phyloP scores from a whole-genome alignment of 2,888 invertebrate species.

The Leuctra nigra region DNA sequence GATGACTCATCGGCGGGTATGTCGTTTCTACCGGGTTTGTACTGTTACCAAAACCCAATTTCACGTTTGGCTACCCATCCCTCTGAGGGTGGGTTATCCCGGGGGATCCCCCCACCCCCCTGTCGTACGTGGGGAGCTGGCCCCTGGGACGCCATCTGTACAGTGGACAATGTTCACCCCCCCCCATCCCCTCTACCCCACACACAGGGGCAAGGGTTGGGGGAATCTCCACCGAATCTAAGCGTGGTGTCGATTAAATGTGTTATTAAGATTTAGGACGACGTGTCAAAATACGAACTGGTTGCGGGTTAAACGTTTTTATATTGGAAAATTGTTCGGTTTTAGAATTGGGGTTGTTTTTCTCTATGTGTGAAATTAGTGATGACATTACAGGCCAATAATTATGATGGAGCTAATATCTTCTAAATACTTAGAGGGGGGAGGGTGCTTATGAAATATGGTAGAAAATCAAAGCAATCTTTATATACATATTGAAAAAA shows the following conservation, averaged over 20 bases:
- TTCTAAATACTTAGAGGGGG: too few relatives aligned
- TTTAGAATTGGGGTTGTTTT: too few relatives aligned
- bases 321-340: background rate
- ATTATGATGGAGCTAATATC: too few relatives aligned
- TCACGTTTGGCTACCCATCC: conserved; percentile 22
- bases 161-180: conserved; percentile 23
- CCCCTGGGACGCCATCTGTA: conserved; percentile 25
- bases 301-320: background rate
- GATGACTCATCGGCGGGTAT: too few relatives aligned
- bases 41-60: conserved; percentile 21
- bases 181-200: conserved; percentile 2
- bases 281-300: background rate
- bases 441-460: too few relatives aligned
- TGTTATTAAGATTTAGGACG: background rate
- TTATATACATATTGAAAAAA: too few relatives aligned
- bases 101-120: conserved; percentile 11
- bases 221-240: background rate
- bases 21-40: too few relatives aligned
- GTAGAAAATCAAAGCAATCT: too few relatives aligned
- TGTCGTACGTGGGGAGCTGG: conserved; percentile 16
- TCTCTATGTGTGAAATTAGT: too few relatives aligned
- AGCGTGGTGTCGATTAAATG: background rate
- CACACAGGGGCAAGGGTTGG: background rate
- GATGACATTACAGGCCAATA: too few relatives aligned
- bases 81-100: conserved; percentile 1